phyloP scores from a whole-genome alignment of 2,888 invertebrate species.

The Coenonympha arcania region DNA sequence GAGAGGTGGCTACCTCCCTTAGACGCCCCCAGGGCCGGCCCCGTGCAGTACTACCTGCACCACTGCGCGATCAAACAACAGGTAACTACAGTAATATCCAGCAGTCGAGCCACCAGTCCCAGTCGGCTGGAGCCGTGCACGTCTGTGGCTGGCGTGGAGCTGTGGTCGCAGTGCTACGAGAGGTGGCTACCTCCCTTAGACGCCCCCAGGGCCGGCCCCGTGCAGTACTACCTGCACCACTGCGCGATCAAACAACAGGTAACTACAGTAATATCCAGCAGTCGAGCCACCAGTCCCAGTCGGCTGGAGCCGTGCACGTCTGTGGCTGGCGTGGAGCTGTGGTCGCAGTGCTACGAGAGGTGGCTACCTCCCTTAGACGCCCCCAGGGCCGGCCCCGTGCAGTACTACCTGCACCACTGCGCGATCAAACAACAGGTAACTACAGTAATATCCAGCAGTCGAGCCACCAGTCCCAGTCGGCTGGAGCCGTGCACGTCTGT shows the following conservation, averaged over 20 bases:
- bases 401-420: slow-evolving; percentile 70
- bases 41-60: slow-evolving; percentile 73
- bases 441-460: not conserved
- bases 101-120: not conserved
- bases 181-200: slow-evolving; percentile 90
- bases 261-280: not conserved
- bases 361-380: slow-evolving; percentile 90
- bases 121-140: slow-evolving; percentile 53
- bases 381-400: slow-evolving; percentile 78
- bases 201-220: slow-evolving; percentile 79
- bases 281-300: not conserved
- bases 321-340: slow-evolving; percentile 78
- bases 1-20: slow-evolving; percentile 90
- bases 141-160: slow-evolving; percentile 74
- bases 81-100: slow-evolving; percentile 38
- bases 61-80: slow-evolving; percentile 63
- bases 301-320: slow-evolving; percentile 58
- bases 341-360: slow-evolving; percentile 92
- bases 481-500: slow-evolving; percentile 67
- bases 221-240: slow-evolving; percentile 73
- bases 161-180: slow-evolving; percentile 93
- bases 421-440: slow-evolving; percentile 60
- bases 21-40: slow-evolving; percentile 82
- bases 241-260: slow-evolving; percentile 66
- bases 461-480: not conserved